Evolutionary conservation across 2,113 vertebrate species (phyloP).

Genomic region (Terrapene triunguis): DNA sequence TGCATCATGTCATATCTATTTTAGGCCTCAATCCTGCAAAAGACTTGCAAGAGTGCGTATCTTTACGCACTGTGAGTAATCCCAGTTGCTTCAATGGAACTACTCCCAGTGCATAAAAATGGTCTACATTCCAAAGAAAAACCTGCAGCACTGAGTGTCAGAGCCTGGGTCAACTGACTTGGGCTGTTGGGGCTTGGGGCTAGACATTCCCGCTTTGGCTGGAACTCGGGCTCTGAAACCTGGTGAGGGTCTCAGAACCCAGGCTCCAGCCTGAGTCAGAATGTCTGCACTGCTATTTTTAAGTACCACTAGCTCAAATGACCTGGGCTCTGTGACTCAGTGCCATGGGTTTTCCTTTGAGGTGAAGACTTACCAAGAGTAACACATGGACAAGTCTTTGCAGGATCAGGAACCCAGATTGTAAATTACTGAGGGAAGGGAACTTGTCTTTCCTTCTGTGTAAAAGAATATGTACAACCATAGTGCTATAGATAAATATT

Average conservation of each 20-base stretch:
- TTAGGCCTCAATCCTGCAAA: not conserved
- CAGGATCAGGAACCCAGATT: not conserved
- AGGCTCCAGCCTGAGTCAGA: not conserved
- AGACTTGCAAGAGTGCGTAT: constrained; percentile 57
- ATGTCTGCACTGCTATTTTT: not conserved
- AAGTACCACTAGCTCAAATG: not conserved
- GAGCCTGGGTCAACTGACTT: not conserved
- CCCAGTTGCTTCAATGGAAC: not conserved
- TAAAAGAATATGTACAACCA: constrained; percentile 36
- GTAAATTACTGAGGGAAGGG: constrained; percentile 13
- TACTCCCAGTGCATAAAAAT: not conserved
- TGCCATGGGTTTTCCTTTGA: not conserved
- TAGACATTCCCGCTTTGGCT: no score
- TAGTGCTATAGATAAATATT: not conserved
- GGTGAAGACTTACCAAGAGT: not conserved
- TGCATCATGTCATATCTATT: not conserved
- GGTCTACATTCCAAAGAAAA: not conserved
- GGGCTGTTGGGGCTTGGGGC: not conserved
- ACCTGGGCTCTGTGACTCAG: not conserved
- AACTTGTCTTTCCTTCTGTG: not conserved
- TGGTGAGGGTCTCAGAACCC: not conserved
- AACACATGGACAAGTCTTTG: not conserved
- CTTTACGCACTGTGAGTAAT: not conserved
- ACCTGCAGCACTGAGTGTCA: not conserved
- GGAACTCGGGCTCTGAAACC: not conserved